Evolutionary conservation across 2,888 invertebrate genomes (phyloP), one percentile per base, ranked within the genome.

Genomic region (Plebejus melissa): DNA sequence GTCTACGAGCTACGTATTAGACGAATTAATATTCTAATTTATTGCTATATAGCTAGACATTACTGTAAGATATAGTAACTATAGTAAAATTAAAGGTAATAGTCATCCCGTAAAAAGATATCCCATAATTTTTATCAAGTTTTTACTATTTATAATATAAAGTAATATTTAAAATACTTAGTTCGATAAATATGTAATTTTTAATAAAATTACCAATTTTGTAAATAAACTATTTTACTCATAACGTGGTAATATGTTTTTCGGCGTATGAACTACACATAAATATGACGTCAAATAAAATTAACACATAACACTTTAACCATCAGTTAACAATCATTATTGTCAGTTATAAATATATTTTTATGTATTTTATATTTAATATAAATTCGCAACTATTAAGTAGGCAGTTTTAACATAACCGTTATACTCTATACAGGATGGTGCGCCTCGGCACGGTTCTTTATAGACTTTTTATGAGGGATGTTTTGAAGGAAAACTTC

Each of bases 301-400:
- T 85, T 80, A 88, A 87, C 90, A 82, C 87, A 86, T 91, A 93
- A 93, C 91, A 92, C 88, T 90, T 90, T 90, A 91, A 89, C 92
- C 91, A 93, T 91, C 93, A 93, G 90, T 90, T 93, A 93, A 93
- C 93, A 93, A 93, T 92, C 93, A 93, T 93, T 93, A 93, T 93
- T 93, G 93, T 93, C 93, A 90, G 92, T 92, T 93, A 93, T 93
- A 93, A 89, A 92, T 87, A 92, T 93, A 93, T 91, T 91, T 90
- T 90, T 91, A 90, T 91, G 90, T 89, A 83, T 85, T 89, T 90
- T 87, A 90, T 90, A 90, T 91, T 91, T 91, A 90, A 89, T 93
- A 92, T 93, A 93, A 93, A 93, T 93, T 93, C 93, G 91, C 93
- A 82, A 86, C 92, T 93, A 93, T 88, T 89, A 87, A 72, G 87